phyloP scores from a whole-genome alignment of 1,140 invertebrate species.

The Drosophila sulfurigaster region DNA sequence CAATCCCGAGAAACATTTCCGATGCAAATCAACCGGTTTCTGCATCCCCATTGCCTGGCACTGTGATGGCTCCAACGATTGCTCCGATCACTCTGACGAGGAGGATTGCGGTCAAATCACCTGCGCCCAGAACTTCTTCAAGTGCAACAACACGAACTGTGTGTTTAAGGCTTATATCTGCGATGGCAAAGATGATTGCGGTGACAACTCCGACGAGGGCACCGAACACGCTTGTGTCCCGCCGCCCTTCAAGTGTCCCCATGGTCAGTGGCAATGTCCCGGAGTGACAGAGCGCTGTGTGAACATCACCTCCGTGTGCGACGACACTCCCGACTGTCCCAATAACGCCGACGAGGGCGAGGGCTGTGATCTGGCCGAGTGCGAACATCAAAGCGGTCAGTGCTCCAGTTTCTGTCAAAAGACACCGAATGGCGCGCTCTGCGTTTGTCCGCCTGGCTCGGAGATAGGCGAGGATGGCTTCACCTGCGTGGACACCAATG shows the following conservation, averaged over 20 bases:
- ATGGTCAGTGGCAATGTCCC: slow-evolving; percentile 94
- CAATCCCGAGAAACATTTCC: slow-evolving; percentile 95
- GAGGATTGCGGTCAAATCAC: slow-evolving; percentile 91
- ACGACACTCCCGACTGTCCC: slow-evolving; percentile 94
- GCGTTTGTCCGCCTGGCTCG: slow-evolving; percentile 94
- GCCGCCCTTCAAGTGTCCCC: slow-evolving; percentile 91
- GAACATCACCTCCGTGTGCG: slow-evolving; percentile 93
- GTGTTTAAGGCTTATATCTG: slow-evolving; percentile 97
- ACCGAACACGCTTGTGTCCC: slow-evolving; percentile 90
- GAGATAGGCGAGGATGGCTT: slow-evolving; percentile 88
- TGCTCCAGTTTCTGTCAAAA: slow-evolving; percentile 95
- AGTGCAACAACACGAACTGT: slow-evolving; percentile 95
- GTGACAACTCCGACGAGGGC: slow-evolving; percentile 97
- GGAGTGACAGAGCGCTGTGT: slow-evolving; percentile 91
- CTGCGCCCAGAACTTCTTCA: slow-evolving; percentile 92
- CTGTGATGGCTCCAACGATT: slow-evolving; percentile 94
- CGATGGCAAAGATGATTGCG: slow-evolving; percentile 98
- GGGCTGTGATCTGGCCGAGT: slow-evolving; percentile 92
- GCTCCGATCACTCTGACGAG: slow-evolving; percentile 96
- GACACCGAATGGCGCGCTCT: slow-evolving; percentile 95
- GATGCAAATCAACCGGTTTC: slow-evolving; percentile 93
- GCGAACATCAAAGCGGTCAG: slow-evolving; percentile 88
- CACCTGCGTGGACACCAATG: slow-evolving; percentile 93
- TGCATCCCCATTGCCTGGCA: slow-evolving; percentile 97
- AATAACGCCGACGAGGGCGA: slow-evolving; percentile 96